Evolutionary conservation across 2,797 vertebrate genomes (phyloP).

Genomic region (Loris lydekkerianus): DNA sequence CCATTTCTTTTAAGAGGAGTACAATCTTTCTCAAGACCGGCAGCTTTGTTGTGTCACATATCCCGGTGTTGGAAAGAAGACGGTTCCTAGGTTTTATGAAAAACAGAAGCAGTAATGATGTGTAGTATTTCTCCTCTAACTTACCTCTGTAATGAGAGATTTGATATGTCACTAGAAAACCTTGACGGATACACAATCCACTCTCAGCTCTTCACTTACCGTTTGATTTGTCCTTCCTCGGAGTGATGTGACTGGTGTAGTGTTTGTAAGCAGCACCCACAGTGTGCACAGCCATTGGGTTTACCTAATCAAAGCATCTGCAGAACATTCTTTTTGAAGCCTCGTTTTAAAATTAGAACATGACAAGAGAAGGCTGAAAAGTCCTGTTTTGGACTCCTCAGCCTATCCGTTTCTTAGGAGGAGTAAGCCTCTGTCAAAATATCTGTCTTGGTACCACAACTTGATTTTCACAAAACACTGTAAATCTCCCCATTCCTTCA

Average conservation of each 20-base stretch:
- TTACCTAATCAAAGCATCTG: neutral
- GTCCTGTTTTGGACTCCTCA: neutral
- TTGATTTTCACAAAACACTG: neutral
- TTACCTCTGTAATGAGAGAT: neutral
- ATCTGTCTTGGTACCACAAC: neutral
- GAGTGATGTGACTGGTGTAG: neutral
- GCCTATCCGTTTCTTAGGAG: neutral
- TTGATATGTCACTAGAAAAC: constrained; percentile 5
- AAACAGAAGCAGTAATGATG: constrained; percentile 18
- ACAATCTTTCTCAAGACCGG: constrained; percentile 71
- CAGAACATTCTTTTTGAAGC: neutral
- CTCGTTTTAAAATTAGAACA: neutral
- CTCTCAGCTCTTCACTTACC: constrained; percentile 1
- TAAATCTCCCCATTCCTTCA: neutral
- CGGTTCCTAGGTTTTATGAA: neutral
- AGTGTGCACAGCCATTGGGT: neutral
- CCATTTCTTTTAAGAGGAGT: constrained; percentile 73
- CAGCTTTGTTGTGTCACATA: constrained; percentile 14
- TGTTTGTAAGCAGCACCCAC: neutral
- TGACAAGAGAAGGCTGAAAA: neutral
- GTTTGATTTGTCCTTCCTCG: neutral
- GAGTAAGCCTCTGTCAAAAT: neutral
- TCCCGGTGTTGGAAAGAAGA: constrained; percentile 51
- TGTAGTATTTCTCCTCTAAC: neutral
- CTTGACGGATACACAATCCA: neutral